Evolutionary conservation across 2,888 invertebrate genomes (phyloP), one percentile per base, ranked within the genome.

Genomic region (Hartigia nigra): DNA sequence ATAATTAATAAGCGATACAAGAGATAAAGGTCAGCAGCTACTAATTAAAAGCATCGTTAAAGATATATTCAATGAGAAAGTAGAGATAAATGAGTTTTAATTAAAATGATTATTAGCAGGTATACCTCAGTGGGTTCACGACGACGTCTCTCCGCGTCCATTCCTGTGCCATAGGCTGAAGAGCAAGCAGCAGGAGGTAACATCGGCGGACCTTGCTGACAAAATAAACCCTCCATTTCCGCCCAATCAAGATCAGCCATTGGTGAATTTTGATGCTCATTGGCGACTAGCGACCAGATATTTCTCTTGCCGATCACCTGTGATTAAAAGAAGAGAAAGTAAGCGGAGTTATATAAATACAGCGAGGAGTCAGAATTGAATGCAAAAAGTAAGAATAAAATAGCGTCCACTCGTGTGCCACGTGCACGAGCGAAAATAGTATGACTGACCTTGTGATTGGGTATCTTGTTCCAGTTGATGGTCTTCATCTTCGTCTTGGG

Each of bases 401-500:
- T 55, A 9, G 23, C 9, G 23, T 55, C 55, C 23, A 55, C 14
- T 55, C 23, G 55, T 55, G 55, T 23, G 23, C 9, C 55, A 55
- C 55, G 55, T 55, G 55, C 23, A 55, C 55, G 55, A 23, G 55
- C 55, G 9, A 14, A 55, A 55, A 55, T 55, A 55, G 55, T 76
- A 90, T 91, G 70, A 23, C 55, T 55, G 9, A 96, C 96, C 93
- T 97, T 97, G 90, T 96, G 96, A 89, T 96, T 96, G 69, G 98
- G 98, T 87, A 99, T 98, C 92, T 98, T 99, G 90, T 97, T 97
- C 99, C 99, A 99, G 90, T 99, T 98, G 83, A 99, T 96, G 0
- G 98, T 98, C 92, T 98, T 98, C 98, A 99, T 98, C 92, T 98
- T 98, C 37, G 96, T 95, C 91, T 96, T 97, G n/a, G 99, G 98